Evolutionary conservation across 2,888 invertebrate genomes (phyloP), one percentile per base, ranked within the genome.

Genomic region (Aspidiotus destructor): DNA sequence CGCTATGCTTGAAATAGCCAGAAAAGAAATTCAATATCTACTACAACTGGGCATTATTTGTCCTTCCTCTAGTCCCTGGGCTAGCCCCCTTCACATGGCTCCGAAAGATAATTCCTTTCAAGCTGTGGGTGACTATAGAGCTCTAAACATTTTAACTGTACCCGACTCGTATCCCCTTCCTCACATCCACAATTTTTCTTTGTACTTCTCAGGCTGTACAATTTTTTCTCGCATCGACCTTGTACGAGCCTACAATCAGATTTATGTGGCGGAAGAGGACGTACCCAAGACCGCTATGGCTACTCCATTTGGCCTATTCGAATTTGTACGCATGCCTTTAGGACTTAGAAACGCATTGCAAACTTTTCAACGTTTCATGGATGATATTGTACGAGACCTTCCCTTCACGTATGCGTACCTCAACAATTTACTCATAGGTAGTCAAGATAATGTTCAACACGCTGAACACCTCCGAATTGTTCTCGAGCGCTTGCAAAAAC

Each of bases 241-340:
- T 8, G 74, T 75, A 71, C 48, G 74, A 44, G 76, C 75, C 0
- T 77, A 75, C 62, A 74, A 75, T 61, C 76, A 76, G 70, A 73
- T 76, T 9, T 73, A 73, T 13, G 68, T 76, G 54, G 63, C 72
- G 11, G 53, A 65, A 48, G 70, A 72, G 10, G 73, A 74, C 62
- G 63, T 69, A 40, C 55, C 54, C 11, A 75, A 76, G 70, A 76
- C 75, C 1, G 75, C 74, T 7, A 75, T 77, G 70, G 72, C 70
- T 1, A 74, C 73, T 15, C 62, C 71, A 42, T 55, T 68, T 15
- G 76, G 76, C 1, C 74, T 75, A 15, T 76, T 71, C 48, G 74
- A 77, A 72, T 75, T 72, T 68, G 53, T 52, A 5, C 28, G 8
- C n/a, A n/a, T n/a, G n/a, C n/a, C n/a, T n/a, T n/a, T n/a, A n/a